Conservation (phyloP, 2,888 invertebrate species). For the Tholera decimalis region DNA sequence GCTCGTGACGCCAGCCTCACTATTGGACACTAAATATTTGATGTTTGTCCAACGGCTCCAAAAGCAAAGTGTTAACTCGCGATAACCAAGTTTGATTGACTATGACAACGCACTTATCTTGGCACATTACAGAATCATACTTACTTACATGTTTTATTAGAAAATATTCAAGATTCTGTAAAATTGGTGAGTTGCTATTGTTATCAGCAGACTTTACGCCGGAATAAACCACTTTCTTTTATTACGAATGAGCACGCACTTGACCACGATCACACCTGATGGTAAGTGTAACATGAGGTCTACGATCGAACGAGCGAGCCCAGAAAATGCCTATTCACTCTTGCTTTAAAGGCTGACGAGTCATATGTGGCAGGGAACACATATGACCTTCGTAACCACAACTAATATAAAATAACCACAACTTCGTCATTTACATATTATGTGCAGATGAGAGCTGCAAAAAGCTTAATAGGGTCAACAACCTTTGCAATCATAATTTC, state of each 20-base stretch:
- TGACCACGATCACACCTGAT: too few species aligned
- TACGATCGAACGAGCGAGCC: too few species aligned
- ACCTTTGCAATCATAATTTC: slow-evolving; percentile 23
- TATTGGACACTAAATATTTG: slow-evolving; percentile 29
- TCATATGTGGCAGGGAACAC: too few species aligned
- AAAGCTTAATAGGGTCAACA: neutral
- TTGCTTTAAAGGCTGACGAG: too few species aligned
- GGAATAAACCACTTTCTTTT: too few species aligned
- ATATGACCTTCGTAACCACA: too few species aligned
- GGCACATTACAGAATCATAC: slow-evolving; percentile 1
- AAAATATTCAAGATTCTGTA: neutral
- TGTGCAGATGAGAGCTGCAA: slow-evolving; percentile 11
- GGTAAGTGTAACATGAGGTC: too few species aligned
- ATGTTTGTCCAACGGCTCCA: slow-evolving; percentile 43
- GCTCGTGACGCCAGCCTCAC: slow-evolving; percentile 17
- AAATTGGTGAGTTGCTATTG: neutral
- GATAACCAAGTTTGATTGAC: slow-evolving; percentile 48
- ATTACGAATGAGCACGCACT: too few species aligned
- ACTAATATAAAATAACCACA: too few species aligned
- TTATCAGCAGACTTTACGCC: neutral
- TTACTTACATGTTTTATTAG: slow-evolving; percentile 17
- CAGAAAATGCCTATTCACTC: too few species aligned
- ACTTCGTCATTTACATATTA: neutral
- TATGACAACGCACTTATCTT: slow-evolving; percentile 31
- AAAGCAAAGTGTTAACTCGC: slow-evolving; percentile 49